Evolutionary conservation across 2,888 invertebrate genomes (phyloP).

Genomic region (Tyria jacobaeae): DNA sequence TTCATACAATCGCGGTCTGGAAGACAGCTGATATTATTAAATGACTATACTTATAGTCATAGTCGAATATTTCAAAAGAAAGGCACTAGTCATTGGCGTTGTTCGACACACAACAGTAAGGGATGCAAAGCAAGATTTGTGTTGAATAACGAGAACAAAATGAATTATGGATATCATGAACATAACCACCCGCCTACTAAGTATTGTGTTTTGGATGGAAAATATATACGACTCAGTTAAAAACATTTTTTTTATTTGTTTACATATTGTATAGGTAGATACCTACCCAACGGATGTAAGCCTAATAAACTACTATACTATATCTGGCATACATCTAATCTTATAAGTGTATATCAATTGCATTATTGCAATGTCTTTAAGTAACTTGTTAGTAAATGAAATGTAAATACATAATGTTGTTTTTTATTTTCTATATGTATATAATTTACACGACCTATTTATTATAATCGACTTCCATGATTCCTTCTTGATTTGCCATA

Average conservation of each 20-base stretch:
- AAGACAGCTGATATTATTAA: conserved; percentile 20
- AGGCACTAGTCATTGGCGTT: conserved; percentile 31
- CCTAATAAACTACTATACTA: too few relatives aligned
- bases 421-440: background rate
- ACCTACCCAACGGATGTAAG: too few relatives aligned
- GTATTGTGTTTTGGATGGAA: conserved; percentile 10
- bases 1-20: conserved; percentile 25
- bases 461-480: background rate
- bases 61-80: conserved; percentile 8
- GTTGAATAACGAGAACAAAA: conserved; percentile 21
- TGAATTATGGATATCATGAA: conserved; percentile 10
- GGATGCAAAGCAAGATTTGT: conserved; percentile 27
- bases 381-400: too few relatives aligned
- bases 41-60: conserved; percentile 30
- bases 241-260: background rate
- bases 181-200: conserved; percentile 18
- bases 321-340: too few relatives aligned
- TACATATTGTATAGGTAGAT: background rate
- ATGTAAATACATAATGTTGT: too few relatives aligned
- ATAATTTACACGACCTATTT: background rate
- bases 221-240: conserved; percentile 9
- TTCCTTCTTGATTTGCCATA: background rate
- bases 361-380: too few relatives aligned
- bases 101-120: conserved; percentile 37
- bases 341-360: too few relatives aligned